These are phyloP conservation scores for Trachythela sp. DNA, from an alignment of 64 coral and sea anemone genomes.

Conservation along the genomic window DNA sequence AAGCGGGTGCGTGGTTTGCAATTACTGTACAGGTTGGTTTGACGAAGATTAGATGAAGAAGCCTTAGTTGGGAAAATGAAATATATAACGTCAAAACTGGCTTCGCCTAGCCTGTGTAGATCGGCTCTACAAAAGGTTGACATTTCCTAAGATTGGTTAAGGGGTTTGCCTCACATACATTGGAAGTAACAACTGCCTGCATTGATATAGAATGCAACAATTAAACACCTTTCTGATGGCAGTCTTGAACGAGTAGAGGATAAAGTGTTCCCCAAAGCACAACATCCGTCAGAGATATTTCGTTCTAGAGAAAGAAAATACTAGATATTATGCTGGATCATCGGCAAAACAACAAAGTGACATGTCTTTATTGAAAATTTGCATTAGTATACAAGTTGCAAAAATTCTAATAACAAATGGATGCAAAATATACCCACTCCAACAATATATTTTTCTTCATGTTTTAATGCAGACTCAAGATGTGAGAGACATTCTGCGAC, in stretches of 20 bases:
- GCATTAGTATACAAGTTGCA: neutral
- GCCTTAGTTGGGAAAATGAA: too few species aligned
- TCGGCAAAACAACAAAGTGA: neutral
- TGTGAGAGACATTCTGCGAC: neutral
- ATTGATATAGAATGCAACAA: neutral
- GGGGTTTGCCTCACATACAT: too few species aligned
- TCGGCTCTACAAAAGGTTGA: too few species aligned
- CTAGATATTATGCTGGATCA: neutral
- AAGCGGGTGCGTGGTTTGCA: too few species aligned
- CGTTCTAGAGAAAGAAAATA: constrained; percentile 41
- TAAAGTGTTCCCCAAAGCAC: constrained; percentile 65
- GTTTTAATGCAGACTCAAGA: neutral
- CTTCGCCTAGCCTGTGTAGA: too few species aligned
- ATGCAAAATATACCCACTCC: neutral
- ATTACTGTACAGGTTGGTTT: too few species aligned
- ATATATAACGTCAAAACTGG: too few species aligned
- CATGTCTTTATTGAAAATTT: neutral
- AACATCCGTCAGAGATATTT: constrained; percentile 59
- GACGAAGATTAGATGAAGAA: too few species aligned
- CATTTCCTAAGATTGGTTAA: too few species aligned
- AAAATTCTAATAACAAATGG: neutral
- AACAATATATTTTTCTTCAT: neutral
- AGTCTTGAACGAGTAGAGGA: constrained; percentile 20
- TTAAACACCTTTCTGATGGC: neutral
- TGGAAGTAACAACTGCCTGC: too few species aligned